phyloP scores from a whole-genome alignment of 2,113 vertebrate genomes.

The Elanus axillaris region DNA sequence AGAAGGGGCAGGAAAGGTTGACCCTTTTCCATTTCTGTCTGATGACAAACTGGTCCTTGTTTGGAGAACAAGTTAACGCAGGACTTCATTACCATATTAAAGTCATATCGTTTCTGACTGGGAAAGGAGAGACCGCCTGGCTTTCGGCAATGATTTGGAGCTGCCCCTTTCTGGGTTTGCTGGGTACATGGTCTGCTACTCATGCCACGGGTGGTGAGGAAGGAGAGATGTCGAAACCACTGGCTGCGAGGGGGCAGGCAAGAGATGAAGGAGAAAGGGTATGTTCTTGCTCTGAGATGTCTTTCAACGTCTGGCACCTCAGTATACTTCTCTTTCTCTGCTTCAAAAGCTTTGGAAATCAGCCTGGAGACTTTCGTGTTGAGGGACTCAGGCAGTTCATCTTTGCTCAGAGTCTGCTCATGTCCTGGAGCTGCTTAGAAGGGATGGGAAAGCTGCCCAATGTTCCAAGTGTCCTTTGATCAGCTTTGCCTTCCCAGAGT shows the following conservation, averaged over 20 bases:
- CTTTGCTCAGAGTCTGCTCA: background rate
- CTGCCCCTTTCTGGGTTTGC: background rate
- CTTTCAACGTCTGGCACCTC: background rate
- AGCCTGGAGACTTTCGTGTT: background rate
- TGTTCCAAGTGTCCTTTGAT: background rate
- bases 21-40: conserved; percentile 63
- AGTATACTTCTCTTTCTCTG: background rate
- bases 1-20: conserved; percentile 32
- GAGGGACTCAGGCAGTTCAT: background rate
- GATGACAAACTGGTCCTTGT: conserved; percentile 67
- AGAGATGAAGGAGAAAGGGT: background rate
- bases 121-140: background rate
- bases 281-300: background rate
- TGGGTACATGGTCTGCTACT: background rate
- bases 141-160: background rate
- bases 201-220: background rate
- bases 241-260: background rate
- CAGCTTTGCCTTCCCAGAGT: background rate
- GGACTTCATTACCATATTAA: conserved; percentile 42
- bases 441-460: background rate
- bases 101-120: background rate
- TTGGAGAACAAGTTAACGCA: conserved; percentile 21
- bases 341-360: background rate
- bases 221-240: background rate
- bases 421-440: background rate